Percentiles rank a stretch among this genome's conserved stretches.
Evolutionary conservation across 2,888 invertebrate species (phyloP).

Genomic region (Eledone cirrhosa): DNA sequence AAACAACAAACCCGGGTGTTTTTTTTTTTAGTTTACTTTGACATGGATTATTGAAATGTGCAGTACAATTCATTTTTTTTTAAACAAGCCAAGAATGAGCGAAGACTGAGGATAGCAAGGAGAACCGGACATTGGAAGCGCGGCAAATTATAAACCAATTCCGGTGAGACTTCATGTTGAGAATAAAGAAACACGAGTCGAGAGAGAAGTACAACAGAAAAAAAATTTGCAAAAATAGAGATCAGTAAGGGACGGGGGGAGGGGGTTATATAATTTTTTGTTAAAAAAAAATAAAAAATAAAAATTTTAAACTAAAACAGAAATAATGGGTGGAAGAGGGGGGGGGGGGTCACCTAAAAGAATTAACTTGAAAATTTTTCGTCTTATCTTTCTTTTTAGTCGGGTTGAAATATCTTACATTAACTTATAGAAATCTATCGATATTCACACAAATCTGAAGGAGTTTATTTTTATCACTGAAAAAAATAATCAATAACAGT

Average conservation of each 20-base stretch:
- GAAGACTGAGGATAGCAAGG: not conserved
- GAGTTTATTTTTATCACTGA: too few species aligned
- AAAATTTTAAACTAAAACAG: not conserved
- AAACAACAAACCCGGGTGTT: not conserved
- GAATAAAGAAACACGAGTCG: too few species aligned
- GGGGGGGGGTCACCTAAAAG: not conserved
- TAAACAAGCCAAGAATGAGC: constrained; percentile 19
- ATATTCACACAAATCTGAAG: too few species aligned
- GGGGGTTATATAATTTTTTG: not conserved
- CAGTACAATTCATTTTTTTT: constrained; percentile 16
- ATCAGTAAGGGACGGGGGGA: too few species aligned
- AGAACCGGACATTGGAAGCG: not conserved
- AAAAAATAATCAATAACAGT: too few species aligned
- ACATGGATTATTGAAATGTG: constrained; percentile 20
- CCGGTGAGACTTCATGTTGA: too few species aligned
- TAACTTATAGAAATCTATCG: too few species aligned
- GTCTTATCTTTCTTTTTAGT: not conserved
- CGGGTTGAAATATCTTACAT: too few species aligned
- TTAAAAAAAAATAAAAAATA: not conserved
- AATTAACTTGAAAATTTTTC: not conserved
- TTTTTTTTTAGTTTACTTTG: not conserved
- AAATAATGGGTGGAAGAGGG: not conserved
- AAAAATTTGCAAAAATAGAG: too few species aligned
- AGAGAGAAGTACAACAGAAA: too few species aligned
- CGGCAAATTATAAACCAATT: too few species aligned